phyloP scores from a whole-genome alignment of 1,140 invertebrate species.

The Dendrolimus kikuchii region DNA sequence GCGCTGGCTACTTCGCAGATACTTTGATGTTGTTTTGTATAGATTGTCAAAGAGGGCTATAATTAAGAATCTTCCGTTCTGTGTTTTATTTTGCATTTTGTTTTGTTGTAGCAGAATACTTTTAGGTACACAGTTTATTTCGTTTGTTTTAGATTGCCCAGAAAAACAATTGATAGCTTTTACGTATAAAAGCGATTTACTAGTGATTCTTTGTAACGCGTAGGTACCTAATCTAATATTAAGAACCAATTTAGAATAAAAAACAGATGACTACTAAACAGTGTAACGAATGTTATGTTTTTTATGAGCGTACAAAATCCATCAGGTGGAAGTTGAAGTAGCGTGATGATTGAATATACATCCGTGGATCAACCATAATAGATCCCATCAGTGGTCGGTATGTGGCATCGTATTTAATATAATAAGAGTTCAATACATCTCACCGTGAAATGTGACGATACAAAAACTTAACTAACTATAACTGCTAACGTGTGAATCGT shows the following conservation, averaged over 20 bases:
- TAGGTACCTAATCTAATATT: too few species aligned
- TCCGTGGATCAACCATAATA: slow-evolving; percentile 69
- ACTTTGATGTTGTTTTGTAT: slow-evolving; percentile 44
- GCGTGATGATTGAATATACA: slow-evolving; percentile 67
- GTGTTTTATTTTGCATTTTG: slow-evolving; percentile 27
- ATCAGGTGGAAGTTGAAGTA: slow-evolving; percentile 38
- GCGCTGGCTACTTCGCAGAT: slow-evolving; percentile 39
- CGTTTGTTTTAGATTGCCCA: slow-evolving; percentile 10
- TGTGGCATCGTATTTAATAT: slow-evolving; percentile 70
- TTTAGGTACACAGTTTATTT: background rate
- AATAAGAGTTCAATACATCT: slow-evolving; percentile 69
- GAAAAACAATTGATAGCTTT: too few species aligned
- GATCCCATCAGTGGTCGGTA: slow-evolving; percentile 64
- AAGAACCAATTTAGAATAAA: too few species aligned
- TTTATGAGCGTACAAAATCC: slow-evolving; percentile 35
- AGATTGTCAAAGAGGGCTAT: slow-evolving; percentile 53
- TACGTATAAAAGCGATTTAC: too few species aligned
- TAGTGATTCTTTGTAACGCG: too few species aligned
- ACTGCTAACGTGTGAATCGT: slow-evolving; percentile 69
- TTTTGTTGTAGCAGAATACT: slow-evolving; percentile 8
- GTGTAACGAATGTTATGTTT: slow-evolving; percentile 39
- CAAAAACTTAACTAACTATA: slow-evolving; percentile 71
- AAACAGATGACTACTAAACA: slow-evolving; percentile 13
- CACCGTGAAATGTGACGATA: slow-evolving; percentile 69
- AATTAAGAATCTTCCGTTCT: slow-evolving; percentile 47